Conservation (phyloP, 1,140 invertebrate species). For the Dendroctonus valens region DNA sequence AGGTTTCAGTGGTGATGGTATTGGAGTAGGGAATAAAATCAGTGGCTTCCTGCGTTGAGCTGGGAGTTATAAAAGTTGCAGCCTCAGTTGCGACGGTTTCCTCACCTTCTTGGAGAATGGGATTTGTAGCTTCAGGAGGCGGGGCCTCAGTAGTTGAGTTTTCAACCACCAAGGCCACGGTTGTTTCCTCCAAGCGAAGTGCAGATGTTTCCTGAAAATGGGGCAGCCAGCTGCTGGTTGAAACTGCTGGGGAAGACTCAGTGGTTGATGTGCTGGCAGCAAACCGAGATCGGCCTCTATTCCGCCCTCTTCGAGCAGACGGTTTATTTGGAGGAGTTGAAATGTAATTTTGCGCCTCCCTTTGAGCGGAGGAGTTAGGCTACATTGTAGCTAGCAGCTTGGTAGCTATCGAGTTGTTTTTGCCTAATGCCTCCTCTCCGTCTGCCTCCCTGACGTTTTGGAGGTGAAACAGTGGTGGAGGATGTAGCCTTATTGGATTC, state of each 20-base stretch:
- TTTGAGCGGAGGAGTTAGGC: neutral
- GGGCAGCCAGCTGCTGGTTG: neutral
- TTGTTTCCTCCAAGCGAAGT: neutral
- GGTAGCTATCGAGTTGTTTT: conserved; percentile 14
- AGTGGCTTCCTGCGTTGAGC: neutral
- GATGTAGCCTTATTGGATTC: neutral
- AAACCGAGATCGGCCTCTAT: conserved; percentile 20
- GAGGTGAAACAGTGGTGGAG: conserved; percentile 6
- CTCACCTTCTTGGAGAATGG: neutral
- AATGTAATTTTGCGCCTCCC: neutral
- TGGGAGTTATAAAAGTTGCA: neutral
- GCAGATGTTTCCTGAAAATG: no score
- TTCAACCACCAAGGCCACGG: neutral
- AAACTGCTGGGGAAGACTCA: neutral
- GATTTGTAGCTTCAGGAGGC: neutral
- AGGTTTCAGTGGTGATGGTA: conserved; percentile 1
- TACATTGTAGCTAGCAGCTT: conserved; percentile 16
- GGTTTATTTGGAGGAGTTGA: neutral
- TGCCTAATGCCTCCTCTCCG: conserved; percentile 18
- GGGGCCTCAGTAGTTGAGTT: neutral
- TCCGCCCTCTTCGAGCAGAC: neutral
- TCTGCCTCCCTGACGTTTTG: neutral
- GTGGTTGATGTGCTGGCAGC: neutral
- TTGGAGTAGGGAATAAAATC: neutral
- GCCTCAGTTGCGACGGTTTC: neutral